phyloP scores from a whole-genome alignment of 1,140 invertebrate genomes.

The Aphelinus atriplicis region DNA sequence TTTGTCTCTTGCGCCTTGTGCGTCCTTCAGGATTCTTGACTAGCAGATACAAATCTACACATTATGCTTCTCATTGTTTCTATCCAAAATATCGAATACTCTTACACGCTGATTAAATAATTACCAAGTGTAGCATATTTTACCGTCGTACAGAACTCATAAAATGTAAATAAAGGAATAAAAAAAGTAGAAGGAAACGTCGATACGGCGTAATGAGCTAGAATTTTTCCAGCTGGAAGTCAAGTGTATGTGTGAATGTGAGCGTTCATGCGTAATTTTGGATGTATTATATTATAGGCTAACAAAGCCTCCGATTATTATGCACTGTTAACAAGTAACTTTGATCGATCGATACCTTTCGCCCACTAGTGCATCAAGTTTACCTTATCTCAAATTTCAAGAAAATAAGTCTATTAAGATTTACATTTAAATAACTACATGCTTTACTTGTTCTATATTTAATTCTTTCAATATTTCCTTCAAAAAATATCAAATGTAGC shows the following conservation, averaged over 20 bases:
- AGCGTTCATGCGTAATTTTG: neutral
- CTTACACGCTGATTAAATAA: conserved; percentile 3
- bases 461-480: neutral
- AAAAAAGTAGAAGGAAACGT: conserved; percentile 7
- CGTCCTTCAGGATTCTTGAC: conserved; percentile 56
- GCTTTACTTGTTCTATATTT: neutral
- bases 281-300: neutral
- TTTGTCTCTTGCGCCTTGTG: conserved; percentile 45
- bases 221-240: conserved; percentile 27
- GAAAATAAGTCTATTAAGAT: conserved; percentile 6
- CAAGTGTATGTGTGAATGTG: conserved; percentile 14
- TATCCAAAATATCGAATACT: conserved; percentile 12
- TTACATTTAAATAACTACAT: conserved; percentile 22
- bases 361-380: conserved; percentile 2
- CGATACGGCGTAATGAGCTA: conserved; percentile 10
- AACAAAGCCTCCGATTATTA: neutral
- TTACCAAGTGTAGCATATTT: conserved; percentile 9
- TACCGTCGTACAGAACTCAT: conserved; percentile 10
- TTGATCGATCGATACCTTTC: conserved; percentile 35
- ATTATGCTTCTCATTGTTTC: conserved; percentile 32
- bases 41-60: conserved; percentile 55
- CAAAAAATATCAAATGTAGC: conserved; percentile 26
- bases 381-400: conserved; percentile 13
- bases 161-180: conserved; percentile 20
- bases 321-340: conserved; percentile 25